Conservation (phyloP, 2,113 vertebrate genomes). For the Nanorana parkeri region DNA sequence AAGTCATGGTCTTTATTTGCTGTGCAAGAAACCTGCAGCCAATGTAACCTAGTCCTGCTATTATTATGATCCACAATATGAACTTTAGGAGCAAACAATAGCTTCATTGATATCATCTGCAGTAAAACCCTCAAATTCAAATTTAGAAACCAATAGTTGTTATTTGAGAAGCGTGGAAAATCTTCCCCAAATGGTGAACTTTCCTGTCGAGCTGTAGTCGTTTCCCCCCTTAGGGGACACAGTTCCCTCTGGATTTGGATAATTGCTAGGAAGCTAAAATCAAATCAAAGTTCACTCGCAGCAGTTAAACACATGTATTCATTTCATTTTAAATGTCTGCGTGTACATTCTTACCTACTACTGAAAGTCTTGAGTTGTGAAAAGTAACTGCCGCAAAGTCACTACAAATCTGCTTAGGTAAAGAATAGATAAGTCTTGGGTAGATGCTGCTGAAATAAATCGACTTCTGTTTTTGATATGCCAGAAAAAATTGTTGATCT, state of each 20-base stretch:
- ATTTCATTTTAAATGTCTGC: background rate
- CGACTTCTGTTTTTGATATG: no score
- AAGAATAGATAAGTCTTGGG: no score
- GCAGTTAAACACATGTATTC: conserved; percentile 24
- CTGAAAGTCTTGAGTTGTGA: no score
- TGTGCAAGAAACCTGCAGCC: background rate
- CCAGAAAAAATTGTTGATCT: no score
- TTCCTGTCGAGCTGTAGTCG: conserved; percentile 22
- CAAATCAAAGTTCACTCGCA: conserved; percentile 21
- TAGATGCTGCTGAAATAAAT: no score
- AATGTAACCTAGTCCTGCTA: background rate
- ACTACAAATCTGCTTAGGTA: no score
- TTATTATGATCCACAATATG: conserved; percentile 17
- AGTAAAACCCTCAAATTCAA: conserved; percentile 23
- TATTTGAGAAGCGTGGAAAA: conserved; percentile 45
- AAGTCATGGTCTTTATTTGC: conserved; percentile 13
- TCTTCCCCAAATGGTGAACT: conserved; percentile 49
- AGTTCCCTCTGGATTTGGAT: conserved; percentile 27
- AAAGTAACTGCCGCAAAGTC: no score
- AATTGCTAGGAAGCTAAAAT: conserved; percentile 24
- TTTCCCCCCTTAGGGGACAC: conserved; percentile 21
- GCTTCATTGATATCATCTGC: conserved; percentile 33
- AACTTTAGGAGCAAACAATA: conserved; percentile 25
- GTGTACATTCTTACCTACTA: background rate
- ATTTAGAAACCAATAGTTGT: conserved; percentile 34